Base-by-base conservation (phyloP, 2,113 vertebrate species). In the Corvus moneduloides region DNA sequence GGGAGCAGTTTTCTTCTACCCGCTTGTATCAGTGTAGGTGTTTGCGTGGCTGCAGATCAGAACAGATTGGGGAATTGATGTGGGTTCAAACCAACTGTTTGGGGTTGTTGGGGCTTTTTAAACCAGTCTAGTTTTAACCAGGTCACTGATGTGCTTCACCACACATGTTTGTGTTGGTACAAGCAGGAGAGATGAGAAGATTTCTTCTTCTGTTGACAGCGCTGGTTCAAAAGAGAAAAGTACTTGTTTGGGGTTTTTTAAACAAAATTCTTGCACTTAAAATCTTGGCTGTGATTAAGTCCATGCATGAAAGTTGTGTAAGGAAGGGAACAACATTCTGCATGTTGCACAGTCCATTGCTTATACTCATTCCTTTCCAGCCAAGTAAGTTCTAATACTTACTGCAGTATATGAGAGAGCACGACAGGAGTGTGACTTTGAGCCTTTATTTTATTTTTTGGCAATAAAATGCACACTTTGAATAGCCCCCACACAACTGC, bases 81-180 rank as follows among this genome's bases (percentile, higher is more conserved):
- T 89, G 88, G 84, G 69, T 91, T 96, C 48, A 87, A 84, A 95
- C 87, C 62, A 96, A 72, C 78, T 93, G 91, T n/a, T n/a, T 74
- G 64, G 81, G 54, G 4, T 26, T 67, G 8, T 32, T 51, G 35
- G 69, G 54, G 72, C 75, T 76, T 93, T 84, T 46, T 2, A 19
- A 95, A 73, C 11, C 41, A 44, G 67, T 18, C 56, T 59, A 4
- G 52, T 56, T 89, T 87, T 87, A 95, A 89, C 16, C 77, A 87
- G 84, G 77, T 85, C 90, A 72, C 33, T 2, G 2, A 6, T 79
- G 41, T 61, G 32, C 67, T 82, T 72, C 23, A 64, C 35, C 81
- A 75, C 49, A 37, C 19, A 19, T 28, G 26, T 63, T 87, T 91
- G 33, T 87, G 84, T 52, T 91, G 48, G 28, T 67, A 69, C 18